Base-by-base conservation (phyloP, 2,888 invertebrate genomes). In the Trissolcus brochymenae region DNA sequence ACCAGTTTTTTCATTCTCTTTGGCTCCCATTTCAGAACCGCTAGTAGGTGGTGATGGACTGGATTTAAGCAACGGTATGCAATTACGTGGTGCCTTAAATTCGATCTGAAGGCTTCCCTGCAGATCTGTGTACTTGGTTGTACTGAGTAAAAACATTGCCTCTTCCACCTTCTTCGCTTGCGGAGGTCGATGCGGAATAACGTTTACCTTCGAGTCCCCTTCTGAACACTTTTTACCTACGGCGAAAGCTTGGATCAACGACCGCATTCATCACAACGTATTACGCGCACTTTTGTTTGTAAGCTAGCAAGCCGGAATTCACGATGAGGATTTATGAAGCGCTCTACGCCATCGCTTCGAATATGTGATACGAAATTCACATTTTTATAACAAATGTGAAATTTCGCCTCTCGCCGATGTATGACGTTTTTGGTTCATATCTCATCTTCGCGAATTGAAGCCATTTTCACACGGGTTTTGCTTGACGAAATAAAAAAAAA, bases 31-130 rank as follows among this genome's bases (percentile, higher is more conserved):
- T 59, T 64, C 79, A 40, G 81, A 81, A 57, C 79, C 68, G 56
- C 76, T 73, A 55, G 81, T 78, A 29, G 82, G 76, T 17, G 84
- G 81, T 14, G 76, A 53, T 43, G 84, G 81, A 6, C 82, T 83
- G 4, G 55, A 75, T 17, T 81, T 79, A 2, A 82, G 80, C 51
- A 85, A 65, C 13, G 87, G 85, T 49, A 62, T 76, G 80, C 87
- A 87, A 84, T 87, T 87, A 77, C 86, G 81, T 1, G 86, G 81
- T 17, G 82, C 81, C 54, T 83, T 83, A 59, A 85, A 81, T 81
- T 86, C 84, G 65, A 87, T 81, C 75, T 86, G 85, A 35, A 87
- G 79, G 40, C 62, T 81, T 72, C 82, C 84, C 41, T 67, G 81
- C 54, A 82, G 67, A 29, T 83, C 81, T 55, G 78, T 54, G 46